Base-by-base conservation (phyloP, 2,113 vertebrate genomes). In the Arizona elegans region DNA sequence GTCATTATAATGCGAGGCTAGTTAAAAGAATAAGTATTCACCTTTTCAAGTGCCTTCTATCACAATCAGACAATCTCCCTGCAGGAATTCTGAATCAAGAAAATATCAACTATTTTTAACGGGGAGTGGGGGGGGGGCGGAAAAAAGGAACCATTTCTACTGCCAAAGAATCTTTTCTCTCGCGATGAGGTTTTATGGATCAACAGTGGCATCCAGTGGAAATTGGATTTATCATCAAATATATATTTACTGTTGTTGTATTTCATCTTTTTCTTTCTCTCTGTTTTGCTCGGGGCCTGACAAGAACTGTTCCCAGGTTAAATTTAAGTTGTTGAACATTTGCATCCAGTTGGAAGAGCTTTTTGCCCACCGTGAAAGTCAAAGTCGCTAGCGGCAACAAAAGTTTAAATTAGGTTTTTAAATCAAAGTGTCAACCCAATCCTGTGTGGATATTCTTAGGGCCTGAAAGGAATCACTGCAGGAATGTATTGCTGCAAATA, bases 181-280 rank as follows among this genome's bases (percentile, higher is more conserved):
- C 92, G 47, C 55, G 17, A 10, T 7, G 58, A 94, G 93, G 59
- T 81, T 87, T 11, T 2, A 0, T 93, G 95, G 96, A 95, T 90
- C 97, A 94, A 97, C 92, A 98, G 94, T 96, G 97, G 92, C 98
- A 97, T 96, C 97, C 95, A 96, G 96, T 55, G 97, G 96, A 93
- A 29, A 21, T 13, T 17, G 81, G 7, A 93, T 93, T 94, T 86
- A 70, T 75, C 54, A 90, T 33, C 65, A 10, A 13, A 21, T 50
- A 62, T 1, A 88, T 7, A 0, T 70, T 86, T 62, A 29, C 75
- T 1, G 8, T 62, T 56, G 91, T 91, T 59, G 23, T 0, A 0
- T 90, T 95, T 91, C 86, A 15, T 15, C 70, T 47, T 8, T 90
- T 43, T 56, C 70, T 26, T 33, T 85, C 50, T 38, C 17, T 54